Percentiles rank a stretch among this genome's conserved stretches.
Evolutionary conservation across 92 coral and sea anemone genomes (phyloP).

Genomic region (Virgularia gustaviana): DNA sequence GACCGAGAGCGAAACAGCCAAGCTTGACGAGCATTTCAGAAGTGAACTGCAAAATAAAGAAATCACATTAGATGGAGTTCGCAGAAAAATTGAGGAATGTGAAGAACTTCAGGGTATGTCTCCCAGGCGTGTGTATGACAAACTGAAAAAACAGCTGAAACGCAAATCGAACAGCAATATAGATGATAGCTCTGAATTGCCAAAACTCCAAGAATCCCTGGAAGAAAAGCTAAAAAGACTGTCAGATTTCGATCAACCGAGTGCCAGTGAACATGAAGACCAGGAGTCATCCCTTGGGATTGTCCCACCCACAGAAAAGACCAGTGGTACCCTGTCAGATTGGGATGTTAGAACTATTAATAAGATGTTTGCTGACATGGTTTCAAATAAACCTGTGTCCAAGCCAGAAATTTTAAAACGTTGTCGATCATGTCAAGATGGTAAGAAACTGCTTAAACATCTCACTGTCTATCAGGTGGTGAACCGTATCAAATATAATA

Average conservation of each 20-base stretch:
- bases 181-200: neutral
- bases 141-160: slow-evolving; percentile 5
- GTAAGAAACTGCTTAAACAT: slow-evolving; percentile 6
- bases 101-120: slow-evolving; percentile 6
- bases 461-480: slow-evolving; percentile 27
- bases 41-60: slow-evolving; percentile 10
- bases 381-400: slow-evolving; percentile 22
- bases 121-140: slow-evolving; percentile 38
- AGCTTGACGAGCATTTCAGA: slow-evolving; percentile 5
- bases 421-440: slow-evolving; percentile 3
- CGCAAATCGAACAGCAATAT: neutral
- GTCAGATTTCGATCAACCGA: neutral
- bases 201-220: neutral
- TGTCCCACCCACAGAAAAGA: slow-evolving; percentile 30
- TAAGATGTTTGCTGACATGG: slow-evolving; percentile 29
- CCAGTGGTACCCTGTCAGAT: slow-evolving; percentile 19
- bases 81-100: neutral
- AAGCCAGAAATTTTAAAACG: slow-evolving; percentile 9
- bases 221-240: neutral
- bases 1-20: slow-evolving; percentile 17
- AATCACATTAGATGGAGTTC: neutral
- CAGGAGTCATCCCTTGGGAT: slow-evolving; percentile 8
- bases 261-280: neutral
- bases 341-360: slow-evolving; percentile 3
- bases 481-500: slow-evolving; percentile 38